Base-by-base conservation (phyloP, 1,140 invertebrate genomes). In the Ostrea edulis region DNA sequence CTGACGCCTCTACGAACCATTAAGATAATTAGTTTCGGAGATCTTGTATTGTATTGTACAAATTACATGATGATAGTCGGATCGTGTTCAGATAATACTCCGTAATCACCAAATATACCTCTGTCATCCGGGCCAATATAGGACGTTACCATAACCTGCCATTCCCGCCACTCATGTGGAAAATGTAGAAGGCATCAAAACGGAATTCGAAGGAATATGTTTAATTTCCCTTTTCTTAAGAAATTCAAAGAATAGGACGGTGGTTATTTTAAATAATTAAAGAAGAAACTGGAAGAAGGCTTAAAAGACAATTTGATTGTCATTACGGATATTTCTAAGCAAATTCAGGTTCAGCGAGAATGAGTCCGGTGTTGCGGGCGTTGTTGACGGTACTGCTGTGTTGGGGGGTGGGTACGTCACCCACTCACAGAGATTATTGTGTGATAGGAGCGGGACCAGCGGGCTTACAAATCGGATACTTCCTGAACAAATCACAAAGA, bases 371-470 rank as follows among this genome's bases (percentile, higher is more conserved):
- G 17, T 62, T 17, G n/a, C 5, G 20, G 55, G 55, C 7, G 55
- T 62, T 44, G 55, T 17, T 62, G 14, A 17, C n/a, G 2, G 17
- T 62, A 17, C 0, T 17, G 17, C 5, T 62, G 55, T 62, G 55
- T 62, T 62, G 55, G 68, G 29, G 8, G 11, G 68, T 9, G 8
- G 29, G 25, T 17, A 25, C 68, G 9, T 22, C 68, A 22, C 68
- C 68, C 29, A 35, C 14, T 29, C 7, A 85, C 11, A 53, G 91
- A 84, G 92, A 95, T 35, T 95, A 95, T 91, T 95, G 95, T 89
- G 89, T 95, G 25, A 92, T 95, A 22, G 95, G 95, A n/a, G 95
- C 94, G 12, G 95, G 95, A 14, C 95, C 95, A 0, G 91, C 92
- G 17, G 95, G 95, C 8, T 88, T 95, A 55, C 95, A 95, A 90